Conservation (phyloP, 2,797 vertebrate species). For the Gouania willdenowi region DNA sequence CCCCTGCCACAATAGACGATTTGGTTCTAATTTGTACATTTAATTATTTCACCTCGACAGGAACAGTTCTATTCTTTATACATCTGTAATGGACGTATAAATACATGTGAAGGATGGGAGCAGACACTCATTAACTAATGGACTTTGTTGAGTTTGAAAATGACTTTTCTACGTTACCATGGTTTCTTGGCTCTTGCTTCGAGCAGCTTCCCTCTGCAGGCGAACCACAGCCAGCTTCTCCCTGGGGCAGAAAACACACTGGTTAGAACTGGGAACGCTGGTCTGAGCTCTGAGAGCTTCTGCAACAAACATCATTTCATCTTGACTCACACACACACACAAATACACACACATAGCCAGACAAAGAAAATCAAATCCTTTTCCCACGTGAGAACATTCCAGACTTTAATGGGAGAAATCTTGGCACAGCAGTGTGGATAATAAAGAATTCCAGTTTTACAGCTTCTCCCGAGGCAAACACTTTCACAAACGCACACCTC, state of each 20-base stretch:
- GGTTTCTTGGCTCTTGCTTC: slow-evolving; percentile 84
- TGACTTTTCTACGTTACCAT: slow-evolving; percentile 84
- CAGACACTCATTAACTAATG: no score
- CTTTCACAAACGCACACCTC: no score
- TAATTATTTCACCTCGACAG: no score
- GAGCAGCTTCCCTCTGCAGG: slow-evolving; percentile 85
- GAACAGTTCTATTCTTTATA: no score
- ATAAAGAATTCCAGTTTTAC: slow-evolving; percentile 41
- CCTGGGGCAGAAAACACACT: slow-evolving; percentile 65
- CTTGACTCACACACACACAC: background rate
- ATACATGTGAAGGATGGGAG: no score
- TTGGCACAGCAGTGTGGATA: slow-evolving; percentile 43
- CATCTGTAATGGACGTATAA: no score
- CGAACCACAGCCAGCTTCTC: slow-evolving; percentile 90
- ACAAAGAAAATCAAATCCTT: slow-evolving; percentile 22
- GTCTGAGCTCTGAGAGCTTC: background rate
- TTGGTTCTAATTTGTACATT: no score
- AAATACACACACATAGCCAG: slow-evolving; percentile 7
- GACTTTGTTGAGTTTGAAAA: no score
- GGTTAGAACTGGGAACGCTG: no score
- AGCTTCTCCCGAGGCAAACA: slow-evolving; percentile 38
- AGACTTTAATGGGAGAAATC: slow-evolving; percentile 59
- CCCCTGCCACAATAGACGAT: no score
- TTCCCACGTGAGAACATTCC: slow-evolving; percentile 63
- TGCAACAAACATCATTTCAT: background rate